Base-by-base conservation (phyloP, 2,797 vertebrate species). In the Uromys caudimaculatus region DNA sequence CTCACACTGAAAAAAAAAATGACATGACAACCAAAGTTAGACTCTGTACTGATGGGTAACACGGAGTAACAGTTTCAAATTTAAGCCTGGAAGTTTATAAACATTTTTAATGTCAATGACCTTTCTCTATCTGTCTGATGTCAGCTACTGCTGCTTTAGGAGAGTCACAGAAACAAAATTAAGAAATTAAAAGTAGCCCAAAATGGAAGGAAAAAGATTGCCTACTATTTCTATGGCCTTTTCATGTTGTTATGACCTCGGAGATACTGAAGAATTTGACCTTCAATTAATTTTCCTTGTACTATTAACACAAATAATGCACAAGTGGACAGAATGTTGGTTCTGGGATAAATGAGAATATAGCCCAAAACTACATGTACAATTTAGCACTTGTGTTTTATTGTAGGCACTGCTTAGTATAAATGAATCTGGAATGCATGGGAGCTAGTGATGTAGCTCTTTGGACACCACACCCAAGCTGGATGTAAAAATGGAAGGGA, bases 281-380 rank as follows among this genome's bases (percentile, higher is more conserved):
- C 92, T 67, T 88, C 84, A 90, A 82, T 91, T 84, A 93, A 62
- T 92, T 93, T 93, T 89, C 50, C 75, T 92, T 83, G 54, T n/a
- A 93, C 79, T 95, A 89, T 84, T 95, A 83, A 78, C 50, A 89
- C 60, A 90, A 84, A 54, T 84, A 84, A 69, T 62, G 2, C 29
- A 64, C 35, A 86, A 11, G 1, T 95, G 4, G 47, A 89, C 6
- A 78, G 12, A 56, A 75, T 89, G 89, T 67, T 54, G 58, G 44
- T 91, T 75, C 58, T 47, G 69, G 60, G 32, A 84, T 75, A 95
- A 90, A 75, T 67, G 47, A 94, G 41, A 93, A 90, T 50, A 62
- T 62, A 93, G 23, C 9, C 21, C 47, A 91, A 86, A 47, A 79
- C 50, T 69, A 0, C n/a, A 81, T 13, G n/a, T 44, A 58, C 56